Percentiles rank a stretch among this genome's conserved stretches.
phyloP scores from a whole-genome alignment of 37 sponge, comb jelly and placozoan species.

The Bolinopsis microptera region DNA sequence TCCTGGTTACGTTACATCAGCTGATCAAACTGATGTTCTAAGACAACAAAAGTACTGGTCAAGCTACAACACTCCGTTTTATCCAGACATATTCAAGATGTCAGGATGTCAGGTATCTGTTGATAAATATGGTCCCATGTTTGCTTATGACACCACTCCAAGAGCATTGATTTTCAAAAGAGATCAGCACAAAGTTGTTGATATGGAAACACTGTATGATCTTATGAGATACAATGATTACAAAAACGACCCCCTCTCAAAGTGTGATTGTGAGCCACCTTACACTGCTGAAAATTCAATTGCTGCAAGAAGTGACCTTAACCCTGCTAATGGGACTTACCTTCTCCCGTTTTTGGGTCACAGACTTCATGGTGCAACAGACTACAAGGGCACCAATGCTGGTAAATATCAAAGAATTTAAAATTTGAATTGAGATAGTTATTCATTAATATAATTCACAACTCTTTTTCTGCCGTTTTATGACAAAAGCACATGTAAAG shows the following conservation, averaged over 20 bases:
- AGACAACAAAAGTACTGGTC: constrained; percentile 81
- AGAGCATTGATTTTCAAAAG: constrained; percentile 86
- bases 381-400: constrained; percentile 78
- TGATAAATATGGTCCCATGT: constrained; percentile 85
- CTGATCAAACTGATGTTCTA: constrained; percentile 80
- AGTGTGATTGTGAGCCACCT: constrained; percentile 91
- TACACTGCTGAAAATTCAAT: constrained; percentile 91
- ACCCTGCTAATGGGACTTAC: constrained; percentile 88
- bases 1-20: constrained; percentile 69
- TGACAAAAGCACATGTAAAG: too few relatives aligned
- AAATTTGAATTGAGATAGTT: not conserved
- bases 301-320: constrained; percentile 91
- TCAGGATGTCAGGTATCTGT: constrained; percentile 65
- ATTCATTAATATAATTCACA: not conserved
- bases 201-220: constrained; percentile 74
- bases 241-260: constrained; percentile 83
- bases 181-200: constrained; percentile 75
- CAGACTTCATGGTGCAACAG: constrained; percentile 88
- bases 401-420: not conserved
- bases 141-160: constrained; percentile 78
- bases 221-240: constrained; percentile 98
- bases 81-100: constrained; percentile 72
- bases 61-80: constrained; percentile 94
- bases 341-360: constrained; percentile 82
- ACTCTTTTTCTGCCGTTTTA: too few relatives aligned